Percentiles rank a stretch among this genome's conserved stretches.
phyloP scores from a whole-genome alignment of 2,888 invertebrate genomes.

The Nasonovia ribisnigri region DNA sequence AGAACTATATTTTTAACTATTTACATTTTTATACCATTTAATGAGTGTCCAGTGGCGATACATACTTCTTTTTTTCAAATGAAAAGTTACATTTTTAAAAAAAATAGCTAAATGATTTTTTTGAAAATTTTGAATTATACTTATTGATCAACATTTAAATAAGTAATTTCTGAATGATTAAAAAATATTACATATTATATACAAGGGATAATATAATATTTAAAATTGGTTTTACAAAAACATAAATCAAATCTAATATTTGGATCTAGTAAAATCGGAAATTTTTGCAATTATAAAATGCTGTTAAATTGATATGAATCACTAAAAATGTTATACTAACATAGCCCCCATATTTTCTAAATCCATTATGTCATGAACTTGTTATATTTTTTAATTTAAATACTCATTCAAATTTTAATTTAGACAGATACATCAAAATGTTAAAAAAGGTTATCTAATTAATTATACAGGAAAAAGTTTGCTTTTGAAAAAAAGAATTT shows the following conservation, averaged over 20 bases:
- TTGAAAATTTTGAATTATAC: background rate
- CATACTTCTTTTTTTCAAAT: no score
- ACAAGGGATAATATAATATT: background rate
- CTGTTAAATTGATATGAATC: background rate
- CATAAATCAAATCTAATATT: background rate
- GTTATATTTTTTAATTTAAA: background rate
- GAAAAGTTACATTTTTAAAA: no score
- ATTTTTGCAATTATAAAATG: background rate
- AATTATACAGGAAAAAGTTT: background rate
- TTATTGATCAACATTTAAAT: background rate
- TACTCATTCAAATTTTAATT: background rate
- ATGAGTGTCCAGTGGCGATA: no score
- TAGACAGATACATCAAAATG: background rate
- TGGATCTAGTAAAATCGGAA: background rate
- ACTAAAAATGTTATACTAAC: background rate
- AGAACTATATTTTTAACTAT: no score
- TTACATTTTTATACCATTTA: no score
- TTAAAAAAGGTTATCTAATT: background rate
- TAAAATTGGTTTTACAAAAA: background rate
- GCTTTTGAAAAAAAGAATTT: background rate
- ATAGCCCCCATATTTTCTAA: background rate
- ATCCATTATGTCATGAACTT: background rate
- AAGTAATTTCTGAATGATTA: background rate
- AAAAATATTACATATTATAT: background rate
- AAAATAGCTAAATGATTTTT: background rate